Evolutionary conservation across 2,797 vertebrate species (phyloP).

Genomic region (Manis javanica): DNA sequence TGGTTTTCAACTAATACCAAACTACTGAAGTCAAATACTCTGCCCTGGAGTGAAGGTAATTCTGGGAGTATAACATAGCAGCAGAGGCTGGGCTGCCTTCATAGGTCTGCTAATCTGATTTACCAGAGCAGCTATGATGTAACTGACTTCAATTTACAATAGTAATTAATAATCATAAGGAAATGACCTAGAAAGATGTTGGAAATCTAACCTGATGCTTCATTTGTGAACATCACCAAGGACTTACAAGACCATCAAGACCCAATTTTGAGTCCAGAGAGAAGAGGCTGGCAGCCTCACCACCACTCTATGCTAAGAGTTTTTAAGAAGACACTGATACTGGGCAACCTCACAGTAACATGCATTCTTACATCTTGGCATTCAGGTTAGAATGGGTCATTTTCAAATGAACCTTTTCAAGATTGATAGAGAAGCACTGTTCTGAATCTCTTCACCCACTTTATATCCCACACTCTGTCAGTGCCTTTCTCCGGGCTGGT

Average conservation of each 20-base stretch:
- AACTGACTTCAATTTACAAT: slow-evolving; percentile 76
- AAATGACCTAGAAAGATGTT: slow-evolving; percentile 69
- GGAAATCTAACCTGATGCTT: slow-evolving; percentile 70
- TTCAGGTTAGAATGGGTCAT: background rate
- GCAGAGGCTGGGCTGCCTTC: slow-evolving; percentile 66
- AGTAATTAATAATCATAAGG: background rate
- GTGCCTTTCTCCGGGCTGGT: background rate
- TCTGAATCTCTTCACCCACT: background rate
- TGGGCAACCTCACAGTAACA: background rate
- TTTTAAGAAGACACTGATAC: background rate
- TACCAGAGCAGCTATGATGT: slow-evolving; percentile 77
- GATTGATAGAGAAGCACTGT: background rate
- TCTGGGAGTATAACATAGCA: slow-evolving; percentile 58
- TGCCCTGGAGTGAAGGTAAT: slow-evolving; percentile 2
- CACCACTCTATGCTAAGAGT: background rate
- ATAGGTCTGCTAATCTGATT: slow-evolving; percentile 78
- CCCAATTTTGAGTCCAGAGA: background rate
- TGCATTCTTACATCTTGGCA: background rate
- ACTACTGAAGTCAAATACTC: background rate
- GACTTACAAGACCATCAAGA: background rate
- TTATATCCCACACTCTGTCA: background rate
- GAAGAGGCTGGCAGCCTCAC: background rate
- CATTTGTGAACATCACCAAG: slow-evolving; percentile 78
- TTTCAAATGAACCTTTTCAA: background rate
- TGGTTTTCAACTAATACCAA: background rate